Evolutionary conservation across 2,113 vertebrate genomes (phyloP).

Genomic region (Bungarus multicinctus): DNA sequence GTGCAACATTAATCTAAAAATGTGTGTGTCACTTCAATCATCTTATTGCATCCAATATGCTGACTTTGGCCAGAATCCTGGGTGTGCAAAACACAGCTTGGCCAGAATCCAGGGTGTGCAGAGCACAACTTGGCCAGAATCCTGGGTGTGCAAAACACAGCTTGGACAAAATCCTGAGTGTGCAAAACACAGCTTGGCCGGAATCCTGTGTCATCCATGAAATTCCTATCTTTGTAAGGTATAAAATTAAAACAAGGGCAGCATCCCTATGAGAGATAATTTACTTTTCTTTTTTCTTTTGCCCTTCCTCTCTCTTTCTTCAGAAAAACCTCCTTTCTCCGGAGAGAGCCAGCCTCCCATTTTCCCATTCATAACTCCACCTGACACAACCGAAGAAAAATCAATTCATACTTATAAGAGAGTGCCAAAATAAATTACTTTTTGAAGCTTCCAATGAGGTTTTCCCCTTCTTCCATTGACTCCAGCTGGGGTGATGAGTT

Average conservation of each 20-base stretch:
- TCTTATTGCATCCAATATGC: neutral
- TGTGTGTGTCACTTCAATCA: neutral
- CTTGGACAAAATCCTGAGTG: neutral
- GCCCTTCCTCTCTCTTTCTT: neutral
- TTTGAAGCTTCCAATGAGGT: constrained; percentile 30
- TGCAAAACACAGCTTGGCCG: neutral
- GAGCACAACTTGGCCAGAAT: neutral
- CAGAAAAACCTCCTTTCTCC: constrained; percentile 34
- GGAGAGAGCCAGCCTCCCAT: constrained; percentile 18
- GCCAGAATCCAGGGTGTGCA: neutral
- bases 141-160: neutral
- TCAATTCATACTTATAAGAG: constrained; percentile 65
- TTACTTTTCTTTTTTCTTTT: neutral
- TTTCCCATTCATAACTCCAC: constrained; percentile 57
- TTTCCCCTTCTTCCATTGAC: constrained; percentile 37
- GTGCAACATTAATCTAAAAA: neutral
- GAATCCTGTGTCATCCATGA: neutral
- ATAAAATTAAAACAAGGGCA: neutral
- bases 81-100: neutral
- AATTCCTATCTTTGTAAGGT: neutral
- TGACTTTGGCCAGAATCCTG: neutral
- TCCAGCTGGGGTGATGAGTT: constrained; percentile 18
- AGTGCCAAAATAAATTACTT: constrained; percentile 66
- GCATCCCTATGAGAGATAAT: neutral
- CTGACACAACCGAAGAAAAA: constrained; percentile 64